Percentiles rank a stretch among this genome's conserved stretches.
These are phyloP conservation scores for Sclerurus mexicanus DNA, from an alignment of 2,113 vertebrate species.

Conservation along the genomic window DNA sequence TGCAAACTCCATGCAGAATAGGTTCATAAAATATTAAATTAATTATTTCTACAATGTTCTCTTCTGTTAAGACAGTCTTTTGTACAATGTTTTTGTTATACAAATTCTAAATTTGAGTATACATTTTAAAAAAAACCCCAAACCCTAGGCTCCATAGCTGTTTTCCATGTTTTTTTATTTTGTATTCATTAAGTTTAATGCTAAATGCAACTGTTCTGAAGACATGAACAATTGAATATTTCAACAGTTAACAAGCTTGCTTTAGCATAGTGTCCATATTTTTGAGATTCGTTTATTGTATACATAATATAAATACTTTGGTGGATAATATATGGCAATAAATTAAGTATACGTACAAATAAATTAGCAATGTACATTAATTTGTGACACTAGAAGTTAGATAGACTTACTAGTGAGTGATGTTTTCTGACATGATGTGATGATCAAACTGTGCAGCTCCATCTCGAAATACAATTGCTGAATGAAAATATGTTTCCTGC, in stretches of 20 bases:
- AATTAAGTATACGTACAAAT: constrained; percentile 62
- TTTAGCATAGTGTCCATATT: constrained; percentile 29
- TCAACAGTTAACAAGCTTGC: constrained; percentile 54
- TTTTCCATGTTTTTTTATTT: neutral
- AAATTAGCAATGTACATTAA: constrained; percentile 76
- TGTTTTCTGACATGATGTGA: constrained; percentile 72
- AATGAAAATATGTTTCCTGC: constrained; percentile 81
- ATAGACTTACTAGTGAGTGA: constrained; percentile 72
- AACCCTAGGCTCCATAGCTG: neutral
- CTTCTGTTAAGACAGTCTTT: constrained; percentile 59
- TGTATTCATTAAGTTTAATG: constrained; percentile 27
- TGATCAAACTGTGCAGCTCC: constrained; percentile 77
- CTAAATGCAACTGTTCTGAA: neutral
- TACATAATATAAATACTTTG: constrained; percentile 35
- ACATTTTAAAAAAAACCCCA: neutral
- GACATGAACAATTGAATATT: constrained; percentile 46
- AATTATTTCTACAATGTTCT: constrained; percentile 68
- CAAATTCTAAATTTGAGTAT: constrained; percentile 20
- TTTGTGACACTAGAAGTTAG: constrained; percentile 71
- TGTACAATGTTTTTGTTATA: constrained; percentile 40
- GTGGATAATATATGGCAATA: constrained; percentile 52
- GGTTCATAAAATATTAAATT: constrained; percentile 79
- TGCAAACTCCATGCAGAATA: constrained; percentile 60
- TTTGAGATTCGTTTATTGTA: constrained; percentile 33
- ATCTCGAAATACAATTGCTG: constrained; percentile 78